Percentiles rank a stretch among this genome's conserved stretches.
These are phyloP conservation scores for Alosa sapidissima DNA, from an alignment of 2,797 vertebrate species.

Conservation along the genomic window DNA sequence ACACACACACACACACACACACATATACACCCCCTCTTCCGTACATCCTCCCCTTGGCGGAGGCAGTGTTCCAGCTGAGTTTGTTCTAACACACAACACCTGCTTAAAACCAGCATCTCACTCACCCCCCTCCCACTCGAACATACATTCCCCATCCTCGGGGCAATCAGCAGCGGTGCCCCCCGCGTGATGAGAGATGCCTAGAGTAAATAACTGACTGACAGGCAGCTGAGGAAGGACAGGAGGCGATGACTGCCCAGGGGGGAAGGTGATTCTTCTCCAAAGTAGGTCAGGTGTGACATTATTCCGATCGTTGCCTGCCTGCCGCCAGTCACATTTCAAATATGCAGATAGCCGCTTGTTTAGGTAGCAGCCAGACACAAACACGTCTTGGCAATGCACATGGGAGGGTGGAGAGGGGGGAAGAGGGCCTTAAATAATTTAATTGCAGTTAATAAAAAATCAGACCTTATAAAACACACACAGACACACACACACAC, in stretches of 20 bases:
- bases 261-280: neutral
- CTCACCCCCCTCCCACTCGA: neutral
- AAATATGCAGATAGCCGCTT: conserved; percentile 19
- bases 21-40: neutral
- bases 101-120: conserved; percentile 17
- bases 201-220: conserved; percentile 4
- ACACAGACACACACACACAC: neutral
- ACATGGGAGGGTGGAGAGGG: neutral
- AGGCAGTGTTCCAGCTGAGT: neutral
- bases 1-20: neutral
- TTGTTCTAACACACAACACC: conserved; percentile 12
- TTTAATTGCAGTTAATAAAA: conserved; percentile 3
- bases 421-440: neutral
- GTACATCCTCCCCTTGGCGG: neutral
- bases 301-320: neutral
- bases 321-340: neutral
- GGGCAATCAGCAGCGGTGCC: conserved; percentile 4
- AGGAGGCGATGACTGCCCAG: neutral
- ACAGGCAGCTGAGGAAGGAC: neutral
- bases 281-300: conserved; percentile 4
- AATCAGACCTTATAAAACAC: neutral
- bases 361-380: neutral
- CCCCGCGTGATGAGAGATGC: conserved; percentile 8
- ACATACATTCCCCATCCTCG: neutral
- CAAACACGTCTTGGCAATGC: neutral